Base-by-base conservation (phyloP, 2,888 invertebrate species). In the Panopea generosa region DNA sequence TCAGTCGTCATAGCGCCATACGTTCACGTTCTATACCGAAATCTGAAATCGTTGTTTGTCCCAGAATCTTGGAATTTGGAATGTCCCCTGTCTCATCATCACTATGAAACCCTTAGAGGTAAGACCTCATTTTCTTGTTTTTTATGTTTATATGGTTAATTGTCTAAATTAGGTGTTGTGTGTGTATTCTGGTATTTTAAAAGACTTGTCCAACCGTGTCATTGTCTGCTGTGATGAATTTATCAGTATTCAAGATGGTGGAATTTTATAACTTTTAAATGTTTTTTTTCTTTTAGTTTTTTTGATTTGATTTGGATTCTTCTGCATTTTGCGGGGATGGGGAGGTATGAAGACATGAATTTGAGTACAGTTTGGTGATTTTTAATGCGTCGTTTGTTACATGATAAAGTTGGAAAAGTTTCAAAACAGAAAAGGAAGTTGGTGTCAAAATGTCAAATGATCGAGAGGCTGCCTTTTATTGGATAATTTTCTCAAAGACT, bases 61-160 rank as follows among this genome's bases (percentile, higher is more conserved):
- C 45, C 66, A 33, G 55, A 53, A 49, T 29, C 49, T 26, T 45
- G 79, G 79, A 79, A 75, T 79, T 74, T 33, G 33, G 33, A 33
- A 33, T 33, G 33, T 33, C 33, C 33, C 57, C 68, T 47, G 20
- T 50, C 20, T 43, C 40, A 24, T 66, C 55, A 67, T 67, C 70
- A 60, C 50, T 40, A 79, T 79, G 79, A 79, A 79, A 74, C 79
- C 79, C 7, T 47, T 79, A 55, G 79, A 79, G 75, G 79, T 79
- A 49, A 60, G 74, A 27, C 11, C 11, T 4, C 11, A 33, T 11
- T 11, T 33, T 33, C 11, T 33, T 33, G 33, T 33, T 33, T 33
- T 11, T 33, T 33, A 11, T 33, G 11, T 33, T 33, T 33, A n/a
- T n/a, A n/a, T n/a, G n/a, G n/a, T n/a, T n/a, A n/a, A n/a, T n/a